Conservation (phyloP, 2,888 invertebrate species). For the Rhamnusium bicolor region DNA sequence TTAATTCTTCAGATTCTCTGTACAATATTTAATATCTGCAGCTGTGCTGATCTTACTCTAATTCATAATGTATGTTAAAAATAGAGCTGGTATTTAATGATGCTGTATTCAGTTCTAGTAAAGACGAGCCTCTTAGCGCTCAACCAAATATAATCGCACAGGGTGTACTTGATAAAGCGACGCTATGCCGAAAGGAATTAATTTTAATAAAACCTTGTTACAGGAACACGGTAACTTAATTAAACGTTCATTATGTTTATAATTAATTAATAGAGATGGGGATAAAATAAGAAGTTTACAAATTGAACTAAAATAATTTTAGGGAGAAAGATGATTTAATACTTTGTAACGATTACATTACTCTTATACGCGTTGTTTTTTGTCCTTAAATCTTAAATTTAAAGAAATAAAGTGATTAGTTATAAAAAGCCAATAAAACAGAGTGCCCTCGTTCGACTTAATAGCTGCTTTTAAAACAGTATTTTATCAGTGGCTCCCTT, state of each 20-base stretch:
- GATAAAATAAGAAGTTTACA: slow-evolving; percentile 11
- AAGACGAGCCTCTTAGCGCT: neutral
- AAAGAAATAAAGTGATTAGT: too few relatives aligned
- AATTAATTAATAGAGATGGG: slow-evolving; percentile 29
- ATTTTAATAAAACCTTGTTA: slow-evolving; percentile 25
- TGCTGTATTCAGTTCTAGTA: neutral
- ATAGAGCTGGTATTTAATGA: neutral
- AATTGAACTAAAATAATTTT: neutral
- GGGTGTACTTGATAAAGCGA: slow-evolving; percentile 24
- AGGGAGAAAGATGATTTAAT: too few relatives aligned
- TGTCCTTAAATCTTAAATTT: too few relatives aligned
- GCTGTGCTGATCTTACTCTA: neutral
- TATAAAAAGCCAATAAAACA: too few relatives aligned
- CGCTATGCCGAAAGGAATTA: slow-evolving; percentile 27
- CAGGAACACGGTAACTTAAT: slow-evolving; percentile 32
- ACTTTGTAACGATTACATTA: neutral
- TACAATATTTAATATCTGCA: neutral
- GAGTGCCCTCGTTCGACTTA: too few relatives aligned
- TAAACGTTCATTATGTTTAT: slow-evolving; percentile 33
- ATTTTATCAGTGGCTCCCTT: too few relatives aligned
- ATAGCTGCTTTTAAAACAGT: too few relatives aligned
- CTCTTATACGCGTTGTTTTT: too few relatives aligned
- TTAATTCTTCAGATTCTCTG: too few relatives aligned
- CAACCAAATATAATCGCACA: neutral
- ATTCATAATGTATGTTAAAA: neutral